These are phyloP conservation scores for Amblyjoppa fuscipennis DNA, from an alignment of 2,888 invertebrate species.

Conservation along the genomic window DNA sequence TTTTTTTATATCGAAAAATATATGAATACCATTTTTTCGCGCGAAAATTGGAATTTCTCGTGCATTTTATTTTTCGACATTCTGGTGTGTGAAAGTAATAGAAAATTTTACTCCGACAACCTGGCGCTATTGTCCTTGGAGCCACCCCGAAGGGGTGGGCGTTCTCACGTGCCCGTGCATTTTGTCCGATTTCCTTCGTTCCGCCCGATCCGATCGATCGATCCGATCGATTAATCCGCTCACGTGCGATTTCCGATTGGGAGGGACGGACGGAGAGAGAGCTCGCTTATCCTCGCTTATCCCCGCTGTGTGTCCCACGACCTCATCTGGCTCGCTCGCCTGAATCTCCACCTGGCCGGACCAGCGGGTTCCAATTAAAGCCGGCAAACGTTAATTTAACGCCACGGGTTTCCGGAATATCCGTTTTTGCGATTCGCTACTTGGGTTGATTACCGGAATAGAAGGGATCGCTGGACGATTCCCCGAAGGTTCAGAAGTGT, in stretches of 20 bases:
- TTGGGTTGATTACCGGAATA: conserved; percentile 76
- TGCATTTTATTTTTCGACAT: not conserved
- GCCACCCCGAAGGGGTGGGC: not conserved
- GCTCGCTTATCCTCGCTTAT: conserved; percentile 18
- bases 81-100: not conserved
- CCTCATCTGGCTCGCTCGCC: conserved; percentile 58
- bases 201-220: conserved; percentile 30
- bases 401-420: conserved; percentile 80
- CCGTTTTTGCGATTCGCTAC: conserved; percentile 79
- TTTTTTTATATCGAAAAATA: not conserved
- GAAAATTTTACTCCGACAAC: not conserved
- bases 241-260: conserved; percentile 62
- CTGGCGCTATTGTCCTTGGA: not conserved
- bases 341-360: conserved; percentile 49
- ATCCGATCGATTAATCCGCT: conserved; percentile 64
- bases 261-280: not conserved
- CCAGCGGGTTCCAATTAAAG: conserved; percentile 77
- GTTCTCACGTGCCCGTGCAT: conserved; percentile 24
- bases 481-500: conserved; percentile 11
- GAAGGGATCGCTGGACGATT: not conserved
- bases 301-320: conserved; percentile 5
- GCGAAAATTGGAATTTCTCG: not conserved
- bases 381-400: conserved; percentile 82
- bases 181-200: conserved; percentile 3
- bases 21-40: not conserved